Evolutionary conservation across 2,113 vertebrate genomes (phyloP).

Genomic region (Bettongia penicillata): DNA sequence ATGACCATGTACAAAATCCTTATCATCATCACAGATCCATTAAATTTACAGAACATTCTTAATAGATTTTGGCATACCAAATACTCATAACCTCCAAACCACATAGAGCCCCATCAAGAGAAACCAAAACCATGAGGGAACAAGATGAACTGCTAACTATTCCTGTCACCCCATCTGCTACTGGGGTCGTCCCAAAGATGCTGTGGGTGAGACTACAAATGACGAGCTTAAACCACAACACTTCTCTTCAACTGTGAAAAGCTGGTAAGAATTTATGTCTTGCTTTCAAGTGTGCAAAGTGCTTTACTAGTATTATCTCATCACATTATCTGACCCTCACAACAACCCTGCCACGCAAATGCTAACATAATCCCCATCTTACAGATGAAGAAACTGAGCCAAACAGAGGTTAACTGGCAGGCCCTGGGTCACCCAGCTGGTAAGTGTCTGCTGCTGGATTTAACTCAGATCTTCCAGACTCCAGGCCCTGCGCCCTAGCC

Average conservation of each 20-base stretch:
- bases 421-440: not conserved
- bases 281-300: not conserved
- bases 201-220: not conserved
- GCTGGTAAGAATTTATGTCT: not conserved
- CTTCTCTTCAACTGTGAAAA: not conserved
- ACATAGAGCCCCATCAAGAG: not conserved
- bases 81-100: not conserved
- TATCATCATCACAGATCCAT: not conserved
- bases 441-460: not conserved
- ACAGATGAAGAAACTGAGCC: not conserved
- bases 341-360: not conserved
- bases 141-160: not conserved
- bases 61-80: not conserved
- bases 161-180: not conserved
- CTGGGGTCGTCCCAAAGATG: not conserved
- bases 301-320: not conserved
- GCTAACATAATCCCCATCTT: not conserved
- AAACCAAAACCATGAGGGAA: not conserved
- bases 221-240: not conserved
- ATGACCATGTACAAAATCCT: not conserved
- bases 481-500: too few relatives aligned
- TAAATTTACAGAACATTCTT: not conserved
- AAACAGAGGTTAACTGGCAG: not conserved
- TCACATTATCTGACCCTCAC: not conserved
- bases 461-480: not conserved